Conservation (phyloP, 2,888 invertebrate species). For the Cephus pulcher region DNA sequence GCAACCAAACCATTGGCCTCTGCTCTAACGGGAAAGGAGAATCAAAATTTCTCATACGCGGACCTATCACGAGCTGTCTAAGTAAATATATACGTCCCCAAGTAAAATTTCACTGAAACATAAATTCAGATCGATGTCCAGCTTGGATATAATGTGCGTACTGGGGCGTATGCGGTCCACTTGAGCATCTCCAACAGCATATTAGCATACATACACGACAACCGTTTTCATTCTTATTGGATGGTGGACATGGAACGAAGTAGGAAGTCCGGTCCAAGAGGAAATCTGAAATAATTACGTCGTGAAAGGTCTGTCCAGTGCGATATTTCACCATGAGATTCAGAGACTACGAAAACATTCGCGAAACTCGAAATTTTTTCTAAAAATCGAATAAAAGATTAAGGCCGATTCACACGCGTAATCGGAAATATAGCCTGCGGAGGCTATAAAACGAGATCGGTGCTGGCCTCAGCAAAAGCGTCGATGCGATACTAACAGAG, state of each 20-base stretch:
- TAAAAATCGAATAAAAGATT: not conserved
- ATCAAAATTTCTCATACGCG: not conserved
- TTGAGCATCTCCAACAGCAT: not conserved
- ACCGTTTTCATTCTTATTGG: not conserved
- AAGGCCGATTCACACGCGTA: conserved; percentile 29
- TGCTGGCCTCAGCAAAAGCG: conserved; percentile 61
- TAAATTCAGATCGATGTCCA: not conserved
- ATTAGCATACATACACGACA: not conserved
- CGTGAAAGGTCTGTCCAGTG: not conserved
- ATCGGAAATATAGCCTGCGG: conserved; percentile 45
- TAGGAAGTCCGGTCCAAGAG: not conserved
- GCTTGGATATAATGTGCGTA: not conserved
- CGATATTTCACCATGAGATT: not conserved
- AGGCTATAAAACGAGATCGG: conserved; percentile 60
- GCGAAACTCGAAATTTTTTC: not conserved
- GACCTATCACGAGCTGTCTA: not conserved
- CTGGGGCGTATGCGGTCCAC: not conserved
- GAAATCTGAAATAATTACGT: not conserved
- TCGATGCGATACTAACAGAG: conserved; percentile 57
- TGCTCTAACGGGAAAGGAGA: conserved; percentile 7
- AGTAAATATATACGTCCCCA: not conserved
- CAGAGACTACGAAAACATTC: not conserved
- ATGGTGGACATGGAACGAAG: not conserved
- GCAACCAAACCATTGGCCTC: conserved; percentile 6
- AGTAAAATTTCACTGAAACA: not conserved